Conservation (phyloP, 2,113 vertebrate species). For the Bujurquina vittata region DNA sequence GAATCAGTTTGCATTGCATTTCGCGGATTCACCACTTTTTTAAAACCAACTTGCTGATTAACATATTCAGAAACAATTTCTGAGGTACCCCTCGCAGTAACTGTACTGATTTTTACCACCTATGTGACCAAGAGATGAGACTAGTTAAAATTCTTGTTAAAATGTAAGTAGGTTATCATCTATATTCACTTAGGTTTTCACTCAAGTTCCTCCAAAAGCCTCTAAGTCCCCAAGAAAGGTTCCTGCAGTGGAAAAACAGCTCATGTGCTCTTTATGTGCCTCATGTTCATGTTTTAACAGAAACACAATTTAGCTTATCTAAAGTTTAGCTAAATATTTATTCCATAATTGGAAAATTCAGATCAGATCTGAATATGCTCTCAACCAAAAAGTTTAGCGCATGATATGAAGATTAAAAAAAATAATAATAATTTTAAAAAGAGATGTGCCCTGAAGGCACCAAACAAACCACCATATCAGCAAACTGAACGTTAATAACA, state of each 20-base stretch:
- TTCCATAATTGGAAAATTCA: background rate
- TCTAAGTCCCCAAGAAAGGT: background rate
- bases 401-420: background rate
- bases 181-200: too few species aligned
- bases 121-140: background rate
- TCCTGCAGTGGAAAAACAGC: background rate
- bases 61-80: background rate
- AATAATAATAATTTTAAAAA: too few species aligned
- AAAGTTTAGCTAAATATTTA: background rate
- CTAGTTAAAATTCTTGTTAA: background rate
- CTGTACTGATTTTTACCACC: background rate
- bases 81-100: background rate
- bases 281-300: background rate
- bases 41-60: background rate
- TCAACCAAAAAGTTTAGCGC: background rate
- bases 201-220: background rate
- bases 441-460: background rate
- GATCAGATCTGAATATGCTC: background rate
- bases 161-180: background rate
- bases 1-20: background rate
- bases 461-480: conserved; percentile 7
- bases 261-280: background rate
- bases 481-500: background rate
- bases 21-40: background rate
- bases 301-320: conserved; percentile 2